Percentiles rank a stretch among this genome's conserved stretches.
Evolutionary conservation across 2,888 invertebrate genomes (phyloP).

Genomic region (Apocheima hispidaria): DNA sequence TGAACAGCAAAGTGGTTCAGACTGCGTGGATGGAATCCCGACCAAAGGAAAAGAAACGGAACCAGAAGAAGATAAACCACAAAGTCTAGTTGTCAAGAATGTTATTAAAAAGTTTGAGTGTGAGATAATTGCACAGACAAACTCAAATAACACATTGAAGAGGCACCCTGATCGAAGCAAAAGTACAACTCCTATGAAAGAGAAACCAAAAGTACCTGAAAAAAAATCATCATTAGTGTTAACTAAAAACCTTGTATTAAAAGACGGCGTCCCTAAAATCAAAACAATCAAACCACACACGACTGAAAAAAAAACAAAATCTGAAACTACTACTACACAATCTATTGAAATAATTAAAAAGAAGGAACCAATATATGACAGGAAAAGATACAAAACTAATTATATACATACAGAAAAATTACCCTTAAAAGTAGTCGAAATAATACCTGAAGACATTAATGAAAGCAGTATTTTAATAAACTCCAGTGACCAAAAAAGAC

Average conservation of each 20-base stretch:
- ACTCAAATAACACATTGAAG: conserved; percentile 65
- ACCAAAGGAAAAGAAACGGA: conserved; percentile 54
- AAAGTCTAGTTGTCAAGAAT: conserved; percentile 73
- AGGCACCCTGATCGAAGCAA: conserved; percentile 70
- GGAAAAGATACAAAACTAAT: conserved; percentile 78
- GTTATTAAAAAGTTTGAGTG: conserved; percentile 82
- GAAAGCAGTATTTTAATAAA: conserved; percentile 52
- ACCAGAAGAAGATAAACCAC: conserved; percentile 50
- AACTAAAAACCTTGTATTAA: conserved; percentile 83
- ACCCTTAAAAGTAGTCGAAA: conserved; percentile 76
- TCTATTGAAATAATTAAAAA: conserved; percentile 55
- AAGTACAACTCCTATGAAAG: conserved; percentile 66
- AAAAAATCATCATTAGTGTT: conserved; percentile 84
- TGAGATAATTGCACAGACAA: conserved; percentile 75
- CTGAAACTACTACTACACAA: conserved; percentile 44
- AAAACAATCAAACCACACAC: conserved; percentile 72
- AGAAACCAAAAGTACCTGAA: conserved; percentile 87
- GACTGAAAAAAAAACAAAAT: conserved; percentile 55
- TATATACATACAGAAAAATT: conserved; percentile 80
- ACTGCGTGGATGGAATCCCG: conserved; percentile 74
- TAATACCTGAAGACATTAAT: conserved; percentile 77
- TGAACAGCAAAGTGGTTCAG: conserved; percentile 73
- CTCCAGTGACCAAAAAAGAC: conserved; percentile 37
- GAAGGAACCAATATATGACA: conserved; percentile 76
- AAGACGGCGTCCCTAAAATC: conserved; percentile 83